phyloP scores from a whole-genome alignment of 2,797 vertebrate species.

The Bradypus variegatus region DNA sequence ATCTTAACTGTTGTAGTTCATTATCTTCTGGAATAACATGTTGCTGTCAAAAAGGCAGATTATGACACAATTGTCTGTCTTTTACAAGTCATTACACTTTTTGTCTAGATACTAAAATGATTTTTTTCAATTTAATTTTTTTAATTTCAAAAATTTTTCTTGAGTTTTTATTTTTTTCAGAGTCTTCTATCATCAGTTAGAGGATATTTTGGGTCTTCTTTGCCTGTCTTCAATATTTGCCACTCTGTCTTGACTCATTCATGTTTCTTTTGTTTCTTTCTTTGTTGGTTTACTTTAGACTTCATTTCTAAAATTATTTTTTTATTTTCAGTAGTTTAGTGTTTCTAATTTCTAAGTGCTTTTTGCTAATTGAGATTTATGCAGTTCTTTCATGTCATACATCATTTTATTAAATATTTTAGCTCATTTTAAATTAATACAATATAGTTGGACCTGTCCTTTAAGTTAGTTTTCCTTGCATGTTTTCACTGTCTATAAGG shows the following conservation, averaged over 20 bases:
- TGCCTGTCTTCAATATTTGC: background rate
- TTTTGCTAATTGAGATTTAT: background rate
- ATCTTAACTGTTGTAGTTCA: background rate
- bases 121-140: background rate
- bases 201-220: background rate
- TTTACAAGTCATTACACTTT: background rate
- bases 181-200: background rate
- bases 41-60: background rate
- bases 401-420: constrained; percentile 1
- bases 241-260: background rate
- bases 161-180: background rate
- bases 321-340: background rate
- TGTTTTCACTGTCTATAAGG: background rate
- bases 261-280: background rate
- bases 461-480: background rate
- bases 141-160: background rate
- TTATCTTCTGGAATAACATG: background rate
- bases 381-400: background rate
- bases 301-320: background rate
- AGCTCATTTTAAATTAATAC: background rate
- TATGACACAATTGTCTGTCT: background rate
- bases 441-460: background rate
- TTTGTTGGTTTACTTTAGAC: background rate
- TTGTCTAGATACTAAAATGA: background rate
- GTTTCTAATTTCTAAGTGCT: background rate